These are phyloP conservation scores for Anabas testudineus DNA, from an alignment of 2,797 vertebrate genomes.

Conservation along the genomic window DNA sequence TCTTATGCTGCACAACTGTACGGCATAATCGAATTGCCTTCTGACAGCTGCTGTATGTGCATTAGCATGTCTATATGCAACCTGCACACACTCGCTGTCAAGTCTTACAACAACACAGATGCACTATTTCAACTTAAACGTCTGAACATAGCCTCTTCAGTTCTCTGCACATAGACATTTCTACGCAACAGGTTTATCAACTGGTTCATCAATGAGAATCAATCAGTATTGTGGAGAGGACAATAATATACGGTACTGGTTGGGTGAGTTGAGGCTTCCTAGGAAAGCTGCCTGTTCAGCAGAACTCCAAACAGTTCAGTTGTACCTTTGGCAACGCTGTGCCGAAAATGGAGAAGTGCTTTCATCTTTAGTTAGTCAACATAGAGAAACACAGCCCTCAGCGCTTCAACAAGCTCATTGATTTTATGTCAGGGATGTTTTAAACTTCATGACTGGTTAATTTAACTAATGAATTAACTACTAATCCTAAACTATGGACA, in stretches of 20 bases:
- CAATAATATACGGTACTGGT: neutral
- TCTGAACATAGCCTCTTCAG: neutral
- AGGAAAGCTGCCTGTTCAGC: neutral
- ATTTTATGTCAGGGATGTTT: neutral
- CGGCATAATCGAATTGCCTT: constrained; percentile 3
- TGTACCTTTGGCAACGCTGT: neutral
- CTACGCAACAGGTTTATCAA: neutral
- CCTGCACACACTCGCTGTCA: too few relatives aligned
- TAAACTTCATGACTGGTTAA: too few relatives aligned
- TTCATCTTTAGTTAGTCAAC: neutral
- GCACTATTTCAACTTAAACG: neutral
- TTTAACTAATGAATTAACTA: too few relatives aligned
- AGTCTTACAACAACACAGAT: too few relatives aligned
- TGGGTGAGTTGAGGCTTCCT: neutral
- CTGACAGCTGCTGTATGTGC: constrained; percentile 7
- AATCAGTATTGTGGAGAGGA: neutral
- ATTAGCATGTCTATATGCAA: neutral
- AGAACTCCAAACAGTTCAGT: neutral
- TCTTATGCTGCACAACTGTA: constrained; percentile 18
- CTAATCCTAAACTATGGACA: too few relatives aligned
- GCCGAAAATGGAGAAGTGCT: constrained; percentile 1
- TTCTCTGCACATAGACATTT: neutral
- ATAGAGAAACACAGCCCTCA: constrained; percentile 8
- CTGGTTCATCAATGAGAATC: neutral
- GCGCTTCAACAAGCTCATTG: too few relatives aligned